Base-by-base conservation (phyloP, 2,888 invertebrate genomes). In the Temnothorax ravouxi region DNA sequence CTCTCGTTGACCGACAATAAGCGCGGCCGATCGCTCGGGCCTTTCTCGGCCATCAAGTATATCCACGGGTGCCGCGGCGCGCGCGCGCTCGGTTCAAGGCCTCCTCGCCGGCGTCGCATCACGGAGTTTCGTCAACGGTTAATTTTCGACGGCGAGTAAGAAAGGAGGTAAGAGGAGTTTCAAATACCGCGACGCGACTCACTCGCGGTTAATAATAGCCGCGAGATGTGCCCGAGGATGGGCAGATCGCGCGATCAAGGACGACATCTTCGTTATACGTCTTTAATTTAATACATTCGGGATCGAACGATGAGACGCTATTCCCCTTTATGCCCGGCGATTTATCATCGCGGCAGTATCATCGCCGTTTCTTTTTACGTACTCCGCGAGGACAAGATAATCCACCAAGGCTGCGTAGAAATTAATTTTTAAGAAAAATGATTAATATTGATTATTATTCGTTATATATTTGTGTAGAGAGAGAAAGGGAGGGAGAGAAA, bases 251-350 rank as follows among this genome's bases (percentile, higher is more conserved):
- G 44, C 34, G n/a, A 52, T 61, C 80, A 80, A 80, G 80, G 80
- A 74, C 61, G 25, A 80, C 80, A 15, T 25, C 79, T 74, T 74
- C 72, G 59, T 72, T 61, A 80, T 61, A 74, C 47, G 3, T 34
- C 13, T 29, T 67, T 54, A 77, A 77, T 67, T 66, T 44, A 34
- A 77, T 54, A 54, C 54, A n/a, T 66, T 77, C n/a, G 66, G 54
- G 54, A 25, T 25, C 25, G 25, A 44, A 44, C 77, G 25, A 15
- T 41, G 41, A 1, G n/a, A 41, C 13, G 50, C 13, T 38, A 21
- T 71, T 52, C 34, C 25, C 11, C 4, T 54, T 56, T 47, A 4
- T 66, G 52, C 18, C 9, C 9, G 54, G 25, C 41, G 54, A 77
- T 77, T 77, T 67, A 77, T 67, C 50, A 44, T 54, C 41, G 25